Conservation (phyloP, 2,888 invertebrate species). For the Automeris io region DNA sequence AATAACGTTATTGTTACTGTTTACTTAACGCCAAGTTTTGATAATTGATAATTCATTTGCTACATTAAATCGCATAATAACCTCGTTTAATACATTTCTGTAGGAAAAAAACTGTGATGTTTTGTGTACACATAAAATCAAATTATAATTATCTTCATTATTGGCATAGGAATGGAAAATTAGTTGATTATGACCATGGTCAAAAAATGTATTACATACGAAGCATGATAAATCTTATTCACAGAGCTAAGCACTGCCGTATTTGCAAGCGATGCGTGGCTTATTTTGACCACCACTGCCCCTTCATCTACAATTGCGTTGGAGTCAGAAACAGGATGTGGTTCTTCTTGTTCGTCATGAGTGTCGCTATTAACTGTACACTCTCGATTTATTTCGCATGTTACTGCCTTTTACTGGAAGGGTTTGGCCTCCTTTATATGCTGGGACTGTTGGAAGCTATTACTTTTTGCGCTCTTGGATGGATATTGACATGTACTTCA, state of each 20-base stretch:
- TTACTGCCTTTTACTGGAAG: constrained; percentile 89
- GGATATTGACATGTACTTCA: constrained; percentile 92
- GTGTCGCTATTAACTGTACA: constrained; percentile 91
- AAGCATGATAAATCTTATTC: too few species aligned
- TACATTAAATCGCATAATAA: too few species aligned
- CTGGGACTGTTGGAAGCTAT: constrained; percentile 88
- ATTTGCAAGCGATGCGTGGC: constrained; percentile 93
- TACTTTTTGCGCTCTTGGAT: constrained; percentile 89
- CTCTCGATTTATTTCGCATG: constrained; percentile 92
- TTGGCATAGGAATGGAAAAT: too few species aligned
- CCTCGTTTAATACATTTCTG: too few species aligned
- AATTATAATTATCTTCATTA: too few species aligned
- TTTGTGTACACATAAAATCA: too few species aligned
- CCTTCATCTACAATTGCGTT: constrained; percentile 96
- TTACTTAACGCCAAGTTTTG: too few species aligned
- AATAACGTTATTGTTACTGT: too few species aligned
- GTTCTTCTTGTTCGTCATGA: constrained; percentile 93
- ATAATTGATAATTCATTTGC: too few species aligned
- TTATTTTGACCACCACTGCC: constrained; percentile 96
- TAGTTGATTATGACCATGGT: too few species aligned
- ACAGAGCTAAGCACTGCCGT: constrained; percentile 90
- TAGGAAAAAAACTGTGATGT: too few species aligned
- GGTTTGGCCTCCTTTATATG: constrained; percentile 90
- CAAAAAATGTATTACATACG: too few species aligned
- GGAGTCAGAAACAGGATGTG: constrained; percentile 94